Evolutionary conservation across 2,113 vertebrate genomes (phyloP), one percentile per base, ranked within the genome.

Genomic region (Sterrhoptilus dennistouni): DNA sequence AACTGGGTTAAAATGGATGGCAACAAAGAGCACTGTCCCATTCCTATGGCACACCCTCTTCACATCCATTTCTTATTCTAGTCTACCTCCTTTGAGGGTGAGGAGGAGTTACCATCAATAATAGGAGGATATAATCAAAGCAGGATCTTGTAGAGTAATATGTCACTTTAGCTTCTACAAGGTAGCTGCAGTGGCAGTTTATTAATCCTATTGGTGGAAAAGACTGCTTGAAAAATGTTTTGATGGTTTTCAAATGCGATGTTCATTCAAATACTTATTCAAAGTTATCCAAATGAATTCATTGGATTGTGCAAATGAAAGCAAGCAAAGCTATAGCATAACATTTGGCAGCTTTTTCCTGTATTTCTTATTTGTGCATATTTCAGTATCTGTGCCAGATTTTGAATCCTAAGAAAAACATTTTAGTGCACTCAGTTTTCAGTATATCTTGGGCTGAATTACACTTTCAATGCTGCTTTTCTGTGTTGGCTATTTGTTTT

Each of bases 21-120:
- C 72, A 66, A 2, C 4, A 31, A 47, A 25, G 8, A 57, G 18
- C 0, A 1, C 29, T 52, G 8, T 28, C 24, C 40, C 4, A 0
- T 23, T 42, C 11, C n/a, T 56, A 11, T 61, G 21, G 45, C 21
- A 47, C 40, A 36, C 6, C 5, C n/a, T 68, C 14, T 54, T 72
- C 16, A 22, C 35, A 47, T 69, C 24, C 11, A 15, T 3, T 61
- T 68, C 57, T 74, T 53, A 14, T 9, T 66, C 29, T 19, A 54
- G 12, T 20, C 38, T 54, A 2, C 24, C 21, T 50, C 28, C 40
- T 80, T n/a, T 45, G 63, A 65, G 29, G 18, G 23, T 29, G 10
- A 78, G 29, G 12, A 75, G 6, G n/a, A 44, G 12, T 70, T 54
- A 24, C 42, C 42, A 50, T 45, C 23, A 84, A 29, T 35, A 59